Base-by-base conservation (phyloP, 2,888 invertebrate genomes). In the Malthinus seriepunctatus region DNA sequence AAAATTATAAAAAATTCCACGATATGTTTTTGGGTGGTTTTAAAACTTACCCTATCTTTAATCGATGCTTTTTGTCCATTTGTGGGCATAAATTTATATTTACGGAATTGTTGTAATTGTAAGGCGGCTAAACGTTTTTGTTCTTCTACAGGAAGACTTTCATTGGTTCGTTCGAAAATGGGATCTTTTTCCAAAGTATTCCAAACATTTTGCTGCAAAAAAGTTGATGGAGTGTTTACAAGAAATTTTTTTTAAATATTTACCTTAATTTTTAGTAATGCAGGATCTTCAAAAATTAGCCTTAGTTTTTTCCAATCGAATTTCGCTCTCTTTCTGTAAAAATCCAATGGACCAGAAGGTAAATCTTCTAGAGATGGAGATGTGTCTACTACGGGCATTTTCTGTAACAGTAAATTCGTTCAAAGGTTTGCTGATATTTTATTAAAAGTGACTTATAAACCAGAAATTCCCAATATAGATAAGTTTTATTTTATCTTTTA, bases 241-340 rank as follows among this genome's bases (percentile, higher is more conserved):
- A 3, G 2, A 23, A 23, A 23, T 3, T 23, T 23, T 23, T 23
- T 23, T 23, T 23, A 3, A 23, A 23, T 23, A 23, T 75, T 79
- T 77, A 95, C 96, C 87, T 94, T 93, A 59, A 89, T 85, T 74
- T 85, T 83, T 32, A 95, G 77, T 62, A 85, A 80, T 48, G 90
- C 88, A 51, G 81, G 76, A 64, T 90, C 91, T 75, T 94, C 93
- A 60, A 95, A 81, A 51, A 91, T 84, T 39, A 91, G 73, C 73
- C 89, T 90, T 77, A 97, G 83, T 62, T 85, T 83, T 78, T 93
- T 94, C 93, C 95, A 95, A 74, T 93, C 86, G 71, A 96, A 95
- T 10, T 88, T 86, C 1, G 93, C 89, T 64, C 83, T 84, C 66
- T 86, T 88, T 66, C 96, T 86, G 76, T 91, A 95, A 1, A 71